Evolutionary conservation across 2,113 vertebrate genomes (phyloP).

Genomic region (Bolborhynchus lineola): DNA sequence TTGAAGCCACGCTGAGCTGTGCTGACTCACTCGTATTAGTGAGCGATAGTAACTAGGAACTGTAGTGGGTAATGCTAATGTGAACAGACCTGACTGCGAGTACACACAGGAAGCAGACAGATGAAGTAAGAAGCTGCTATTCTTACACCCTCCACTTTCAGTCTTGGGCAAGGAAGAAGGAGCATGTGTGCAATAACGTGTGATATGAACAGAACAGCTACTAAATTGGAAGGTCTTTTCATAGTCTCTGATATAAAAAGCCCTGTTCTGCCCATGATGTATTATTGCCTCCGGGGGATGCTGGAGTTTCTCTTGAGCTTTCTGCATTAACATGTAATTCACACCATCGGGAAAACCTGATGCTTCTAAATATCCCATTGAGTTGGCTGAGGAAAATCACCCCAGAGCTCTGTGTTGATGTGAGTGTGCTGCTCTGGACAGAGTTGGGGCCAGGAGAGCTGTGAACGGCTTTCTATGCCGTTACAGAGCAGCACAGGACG

Average conservation of each 20-base stretch:
- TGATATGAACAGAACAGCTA: not conserved
- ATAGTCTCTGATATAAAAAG: constrained; percentile 22
- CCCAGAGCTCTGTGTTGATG: not conserved
- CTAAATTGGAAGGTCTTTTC: constrained; percentile 41
- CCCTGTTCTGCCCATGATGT: not conserved
- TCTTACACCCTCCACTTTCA: not conserved
- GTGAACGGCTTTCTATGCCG: not conserved
- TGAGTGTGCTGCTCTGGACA: not conserved
- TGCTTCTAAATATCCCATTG: not conserved
- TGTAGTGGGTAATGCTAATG: not conserved
- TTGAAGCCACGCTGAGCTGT: not conserved
- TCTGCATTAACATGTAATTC: not conserved
- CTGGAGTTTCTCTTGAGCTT: not conserved
- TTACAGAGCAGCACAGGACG: rapidly evolving
- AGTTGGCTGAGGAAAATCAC: not conserved
- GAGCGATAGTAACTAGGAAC: not conserved
- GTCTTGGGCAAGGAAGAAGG: not conserved
- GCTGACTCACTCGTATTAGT: not conserved
- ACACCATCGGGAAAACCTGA: not conserved
- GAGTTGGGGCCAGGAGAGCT: not conserved
- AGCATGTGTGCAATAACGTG: not conserved
- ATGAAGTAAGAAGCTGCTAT: constrained; percentile 44
- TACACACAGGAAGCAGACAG: constrained; percentile 34
- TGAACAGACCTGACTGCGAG: not conserved
- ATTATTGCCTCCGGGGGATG: not conserved